Conservation (phyloP, 2,888 invertebrate species). For the Arenicola marina region DNA sequence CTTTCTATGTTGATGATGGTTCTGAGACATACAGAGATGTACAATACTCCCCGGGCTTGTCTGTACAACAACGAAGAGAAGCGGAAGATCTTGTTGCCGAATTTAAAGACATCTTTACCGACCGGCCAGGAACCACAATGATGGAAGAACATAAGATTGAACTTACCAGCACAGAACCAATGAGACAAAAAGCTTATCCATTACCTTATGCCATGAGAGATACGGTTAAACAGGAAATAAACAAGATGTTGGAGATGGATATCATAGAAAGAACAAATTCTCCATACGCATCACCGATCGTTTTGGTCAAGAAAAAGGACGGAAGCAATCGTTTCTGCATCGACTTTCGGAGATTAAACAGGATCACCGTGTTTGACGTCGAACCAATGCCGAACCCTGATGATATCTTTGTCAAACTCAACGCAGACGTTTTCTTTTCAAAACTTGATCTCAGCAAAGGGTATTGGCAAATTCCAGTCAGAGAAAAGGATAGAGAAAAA, state of each 20-base stretch:
- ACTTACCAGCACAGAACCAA: not conserved
- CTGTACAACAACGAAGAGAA: no score
- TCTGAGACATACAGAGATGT: no score
- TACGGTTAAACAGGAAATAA: not conserved
- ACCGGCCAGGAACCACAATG: not conserved
- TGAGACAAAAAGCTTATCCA: not conserved
- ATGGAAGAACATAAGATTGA: not conserved
- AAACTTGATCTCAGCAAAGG: conserved; percentile 2
- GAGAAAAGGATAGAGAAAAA: not conserved
- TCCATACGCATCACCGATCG: not conserved
- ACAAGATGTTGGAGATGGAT: not conserved
- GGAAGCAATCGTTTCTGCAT: not conserved
- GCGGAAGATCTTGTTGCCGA: no score
- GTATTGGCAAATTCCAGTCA: conserved; percentile 4
- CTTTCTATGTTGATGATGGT: no score
- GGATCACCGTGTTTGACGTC: conserved; percentile 5
- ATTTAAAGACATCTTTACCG: no score
- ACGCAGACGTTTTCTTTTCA: not conserved
- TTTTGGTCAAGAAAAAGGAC: conserved; percentile 2
- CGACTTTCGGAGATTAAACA: conserved; percentile 1
- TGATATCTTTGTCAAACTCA: not conserved
- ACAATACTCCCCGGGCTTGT: no score
- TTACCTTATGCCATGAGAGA: not conserved
- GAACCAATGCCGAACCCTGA: not conserved
- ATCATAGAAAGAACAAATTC: conserved; percentile 4